Conservation (phyloP, 2,113 vertebrate species). For the Fulmarus glacialis region DNA sequence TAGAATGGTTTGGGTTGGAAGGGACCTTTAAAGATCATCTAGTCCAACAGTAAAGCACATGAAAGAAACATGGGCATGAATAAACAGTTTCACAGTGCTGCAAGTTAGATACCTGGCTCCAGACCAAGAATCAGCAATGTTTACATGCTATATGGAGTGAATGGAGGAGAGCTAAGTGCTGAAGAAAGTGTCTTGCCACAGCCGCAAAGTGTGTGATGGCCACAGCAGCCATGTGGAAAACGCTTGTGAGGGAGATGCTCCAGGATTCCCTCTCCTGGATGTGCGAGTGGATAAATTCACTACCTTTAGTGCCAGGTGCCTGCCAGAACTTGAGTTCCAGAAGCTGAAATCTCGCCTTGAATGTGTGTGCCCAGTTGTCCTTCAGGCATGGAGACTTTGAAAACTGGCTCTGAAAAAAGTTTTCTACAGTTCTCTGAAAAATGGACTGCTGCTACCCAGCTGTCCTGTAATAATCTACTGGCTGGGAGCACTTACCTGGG, state of each 20-base stretch:
- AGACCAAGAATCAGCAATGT: background rate
- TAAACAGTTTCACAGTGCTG: background rate
- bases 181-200: background rate
- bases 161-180: background rate
- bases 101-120: background rate
- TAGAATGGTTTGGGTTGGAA: background rate
- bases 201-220: background rate
- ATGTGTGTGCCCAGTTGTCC: background rate
- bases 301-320: background rate
- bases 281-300: background rate
- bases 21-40: background rate
- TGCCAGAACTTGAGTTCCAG: background rate
- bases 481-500: background rate
- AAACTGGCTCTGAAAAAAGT: background rate
- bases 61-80: background rate
- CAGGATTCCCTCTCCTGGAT: background rate
- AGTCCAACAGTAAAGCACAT: background rate
- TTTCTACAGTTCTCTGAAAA: background rate
- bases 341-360: background rate
- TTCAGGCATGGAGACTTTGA: background rate
- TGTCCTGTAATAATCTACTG: background rate
- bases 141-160: accelerated
- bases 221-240: background rate
- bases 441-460: background rate
- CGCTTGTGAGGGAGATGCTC: background rate